Conservation (phyloP, 2,113 vertebrate genomes). For the Neomonachus schauinslandi region DNA sequence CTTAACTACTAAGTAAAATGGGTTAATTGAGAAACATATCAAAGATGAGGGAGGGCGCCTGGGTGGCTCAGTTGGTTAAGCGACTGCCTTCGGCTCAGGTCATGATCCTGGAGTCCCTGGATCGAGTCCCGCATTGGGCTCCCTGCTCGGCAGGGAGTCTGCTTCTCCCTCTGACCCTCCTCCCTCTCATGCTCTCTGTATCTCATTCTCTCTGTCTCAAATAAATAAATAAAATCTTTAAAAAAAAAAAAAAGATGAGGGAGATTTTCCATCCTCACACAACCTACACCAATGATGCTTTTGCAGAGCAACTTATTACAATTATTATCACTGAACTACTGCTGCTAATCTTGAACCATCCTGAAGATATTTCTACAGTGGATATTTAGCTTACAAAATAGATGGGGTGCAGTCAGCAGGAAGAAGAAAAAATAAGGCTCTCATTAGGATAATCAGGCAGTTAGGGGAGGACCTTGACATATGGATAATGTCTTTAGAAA, state of each 20-base stretch:
- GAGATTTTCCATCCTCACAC: not conserved
- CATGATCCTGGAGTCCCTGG: too few species aligned
- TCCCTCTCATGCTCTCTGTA: too few species aligned
- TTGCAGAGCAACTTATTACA: not conserved
- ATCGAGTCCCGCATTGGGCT: too few species aligned
- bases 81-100: too few species aligned
- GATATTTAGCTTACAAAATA: slow-evolving; percentile 48
- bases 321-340: not conserved
- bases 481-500: slow-evolving; percentile 69
- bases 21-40: not conserved
- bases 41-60: not conserved
- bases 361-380: not conserved
- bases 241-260: not conserved
- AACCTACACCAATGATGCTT: not conserved
- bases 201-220: too few species aligned
- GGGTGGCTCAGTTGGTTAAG: too few species aligned
- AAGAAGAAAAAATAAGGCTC: slow-evolving; percentile 65
- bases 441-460: slow-evolving; percentile 61
- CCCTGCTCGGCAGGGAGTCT: too few species aligned
- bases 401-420: slow-evolving; percentile 10
- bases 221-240: too few species aligned
- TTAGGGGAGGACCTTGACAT: slow-evolving; percentile 75
- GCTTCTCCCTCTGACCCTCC: too few species aligned
- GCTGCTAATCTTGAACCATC: not conserved
- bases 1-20: slow-evolving; percentile 2